Conservation (phyloP, 2,888 invertebrate genomes). For the Epicampocera succincta region DNA sequence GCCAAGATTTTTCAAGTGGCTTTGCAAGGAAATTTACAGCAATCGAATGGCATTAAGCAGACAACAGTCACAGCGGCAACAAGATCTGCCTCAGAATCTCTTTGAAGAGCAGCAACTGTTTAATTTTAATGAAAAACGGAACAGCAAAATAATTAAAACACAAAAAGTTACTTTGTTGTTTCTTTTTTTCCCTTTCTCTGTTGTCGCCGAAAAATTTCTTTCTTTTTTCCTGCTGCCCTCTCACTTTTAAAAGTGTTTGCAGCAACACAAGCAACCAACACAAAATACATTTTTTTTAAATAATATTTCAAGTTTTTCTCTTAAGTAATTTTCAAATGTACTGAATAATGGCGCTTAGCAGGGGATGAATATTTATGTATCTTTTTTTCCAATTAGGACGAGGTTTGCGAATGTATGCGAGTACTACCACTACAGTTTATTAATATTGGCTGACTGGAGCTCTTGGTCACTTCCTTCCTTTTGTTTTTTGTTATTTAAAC, state of each 20-base stretch:
- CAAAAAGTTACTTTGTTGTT: conserved; percentile 21
- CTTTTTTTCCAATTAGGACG: neutral
- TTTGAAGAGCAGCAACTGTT: conserved; percentile 48
- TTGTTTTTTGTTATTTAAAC: conserved; percentile 17
- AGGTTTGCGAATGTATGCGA: conserved; percentile 2
- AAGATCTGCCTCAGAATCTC: conserved; percentile 4
- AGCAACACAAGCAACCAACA: conserved; percentile 33
- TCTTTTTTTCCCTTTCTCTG: neutral
- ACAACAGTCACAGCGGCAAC: conserved; percentile 49
- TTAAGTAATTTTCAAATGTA: conserved; percentile 48
- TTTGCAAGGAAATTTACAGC: conserved; percentile 61
- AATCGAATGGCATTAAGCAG: conserved; percentile 65
- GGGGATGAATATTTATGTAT: conserved; percentile 32
- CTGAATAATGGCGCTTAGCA: neutral
- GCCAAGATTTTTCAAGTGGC: conserved; percentile 66
- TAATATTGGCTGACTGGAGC: conserved; percentile 46
- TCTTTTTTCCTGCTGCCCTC: neutral
- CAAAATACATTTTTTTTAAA: conserved; percentile 52
- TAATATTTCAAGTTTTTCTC: conserved; percentile 53
- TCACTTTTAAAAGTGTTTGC: conserved; percentile 41
- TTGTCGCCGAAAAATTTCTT: conserved; percentile 2
- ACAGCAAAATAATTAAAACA: conserved; percentile 60
- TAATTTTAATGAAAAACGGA: conserved; percentile 63
- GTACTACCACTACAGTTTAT: conserved; percentile 44
- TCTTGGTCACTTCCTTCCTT: conserved; percentile 63